Evolutionary conservation across 1,140 invertebrate species (phyloP), one percentile per base, ranked within the genome.

Genomic region (Drosophila albomicans): DNA sequence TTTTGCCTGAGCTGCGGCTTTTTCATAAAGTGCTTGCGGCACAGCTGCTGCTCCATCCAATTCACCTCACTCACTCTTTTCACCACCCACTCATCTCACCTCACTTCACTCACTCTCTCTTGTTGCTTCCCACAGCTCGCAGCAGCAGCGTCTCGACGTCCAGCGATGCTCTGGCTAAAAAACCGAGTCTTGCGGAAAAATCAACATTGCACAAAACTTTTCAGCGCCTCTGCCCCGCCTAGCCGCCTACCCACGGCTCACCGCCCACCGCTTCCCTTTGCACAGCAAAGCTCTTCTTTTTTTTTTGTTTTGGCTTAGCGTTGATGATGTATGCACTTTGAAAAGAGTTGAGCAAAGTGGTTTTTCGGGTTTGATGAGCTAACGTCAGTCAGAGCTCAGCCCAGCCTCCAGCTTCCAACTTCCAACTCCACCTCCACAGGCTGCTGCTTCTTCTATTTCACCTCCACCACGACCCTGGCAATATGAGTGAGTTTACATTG

Each of bases 131-230:
- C 5, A 25, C 32, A 11, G n/a, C 10, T 13, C 11, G 28, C 25
- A n/a, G 8, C 30, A 32, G 15, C 13, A 59, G 35, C 56, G 78
- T 81, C 78, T 68, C 54, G 64, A 49, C 73, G 85, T 79, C 85
- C 78, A 66, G 58, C 49, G 66, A n/a, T 15, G 54, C 35, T 57
- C 41, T 80, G 80, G 84, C 76, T 25, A 78, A 82, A 88, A 87
- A 87, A 87, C 48, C 84, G 80, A 84, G 66, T 88, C 85, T 88
- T 88, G 85, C 81, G 86, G 85, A 89, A 89, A 88, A 88, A 88
- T 88, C 85, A 88, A 88, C 85, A 88, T 89, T 88, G 85, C 85
- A 88, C 86, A 88, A 88, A 88, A 89, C 69, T 88, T 88, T 88
- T 89, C 67, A 75, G 38, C 71, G 28, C 52, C 72, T 54, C 46